These are phyloP conservation scores for Petrocephalus schoutedeni DNA, from an alignment of 2,797 vertebrate genomes.

Conservation along the genomic window DNA sequence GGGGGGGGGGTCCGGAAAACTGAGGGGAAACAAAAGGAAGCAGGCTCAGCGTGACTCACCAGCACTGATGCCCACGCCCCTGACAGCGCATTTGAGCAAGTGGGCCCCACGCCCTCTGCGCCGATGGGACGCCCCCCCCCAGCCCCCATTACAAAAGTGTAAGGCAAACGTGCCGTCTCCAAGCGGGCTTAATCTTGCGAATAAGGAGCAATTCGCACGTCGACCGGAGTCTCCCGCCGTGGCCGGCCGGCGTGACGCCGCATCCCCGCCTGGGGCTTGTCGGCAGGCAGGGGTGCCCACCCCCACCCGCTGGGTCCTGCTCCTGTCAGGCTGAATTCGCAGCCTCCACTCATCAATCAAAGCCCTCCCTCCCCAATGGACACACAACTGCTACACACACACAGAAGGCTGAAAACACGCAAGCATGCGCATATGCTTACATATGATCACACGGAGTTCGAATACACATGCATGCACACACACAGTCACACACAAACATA, in stretches of 20 bases:
- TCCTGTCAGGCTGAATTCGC: background rate
- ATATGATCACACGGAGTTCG: background rate
- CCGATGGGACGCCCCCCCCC: background rate
- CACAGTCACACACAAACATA: background rate
- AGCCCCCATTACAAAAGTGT: background rate
- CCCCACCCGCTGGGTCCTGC: background rate
- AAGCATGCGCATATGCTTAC: background rate
- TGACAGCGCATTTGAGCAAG: background rate
- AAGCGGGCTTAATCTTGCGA: background rate
- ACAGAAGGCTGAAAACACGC: background rate
- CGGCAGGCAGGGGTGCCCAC: background rate
- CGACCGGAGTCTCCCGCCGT: background rate
- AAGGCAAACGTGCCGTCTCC: background rate
- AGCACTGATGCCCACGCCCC: slow-evolving; percentile 52
- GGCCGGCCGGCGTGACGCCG: background rate
- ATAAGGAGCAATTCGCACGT: background rate
- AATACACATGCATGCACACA: background rate
- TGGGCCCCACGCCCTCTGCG: background rate
- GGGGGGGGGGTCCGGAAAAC: slow-evolving; percentile 11
- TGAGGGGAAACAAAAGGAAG: slow-evolving; percentile 39
- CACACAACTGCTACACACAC: background rate
- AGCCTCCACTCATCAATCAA: background rate
- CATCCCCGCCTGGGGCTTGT: background rate
- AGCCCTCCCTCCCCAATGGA: background rate
- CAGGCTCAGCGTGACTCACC: slow-evolving; percentile 62